Base-by-base conservation (phyloP, 2,797 vertebrate genomes). In the Thunnus albacares region DNA sequence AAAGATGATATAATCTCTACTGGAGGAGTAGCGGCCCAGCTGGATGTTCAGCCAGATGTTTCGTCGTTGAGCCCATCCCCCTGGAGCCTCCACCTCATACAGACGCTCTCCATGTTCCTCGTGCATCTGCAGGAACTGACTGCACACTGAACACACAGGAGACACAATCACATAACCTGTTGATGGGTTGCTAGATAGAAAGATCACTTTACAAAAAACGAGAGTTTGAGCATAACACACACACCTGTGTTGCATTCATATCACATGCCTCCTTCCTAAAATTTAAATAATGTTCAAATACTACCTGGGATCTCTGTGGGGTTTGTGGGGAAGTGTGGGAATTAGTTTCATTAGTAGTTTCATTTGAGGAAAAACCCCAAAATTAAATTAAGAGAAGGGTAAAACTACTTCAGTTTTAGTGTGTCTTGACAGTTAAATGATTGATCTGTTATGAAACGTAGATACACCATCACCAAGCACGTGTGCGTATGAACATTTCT, bases 11-110 rank as follows among this genome's bases (percentile, higher is more conserved):
- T 11, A 2, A 47, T 14, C 18, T 53, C 51, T 70, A 83, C 96
- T 58, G 61, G 85, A 83, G 38, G 77, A 59, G 83, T 85, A 89
- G 45, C 70, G 81, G 10, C 85, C 88, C 17, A 97, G 94, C 73
- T 94, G 95, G 85, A 97, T 92, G 86, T 92, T 96, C 28, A 98
- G 93, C 98, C 98, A 99, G 92, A 99, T 96, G 90, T 96, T 99
- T 69, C 82, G 43, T 8, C 97, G 85, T 78, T 98, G 97, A 80
- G 85, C 90, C 97, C 97, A 97, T 17, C 90, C 93, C 30, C 98
- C 98, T 0, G 97, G 97, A 71, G 96, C 91, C 82, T 98, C 96
- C 80, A 97, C 97, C 89, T 98, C 97, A 87, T 97, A 99, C 57
- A 98, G 92, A 38, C 95, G 94, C 3, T 95, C 94, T 72, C 90